Evolutionary conservation across 2,797 vertebrate species (phyloP).

Genomic region (Megaceryle alcyon): DNA sequence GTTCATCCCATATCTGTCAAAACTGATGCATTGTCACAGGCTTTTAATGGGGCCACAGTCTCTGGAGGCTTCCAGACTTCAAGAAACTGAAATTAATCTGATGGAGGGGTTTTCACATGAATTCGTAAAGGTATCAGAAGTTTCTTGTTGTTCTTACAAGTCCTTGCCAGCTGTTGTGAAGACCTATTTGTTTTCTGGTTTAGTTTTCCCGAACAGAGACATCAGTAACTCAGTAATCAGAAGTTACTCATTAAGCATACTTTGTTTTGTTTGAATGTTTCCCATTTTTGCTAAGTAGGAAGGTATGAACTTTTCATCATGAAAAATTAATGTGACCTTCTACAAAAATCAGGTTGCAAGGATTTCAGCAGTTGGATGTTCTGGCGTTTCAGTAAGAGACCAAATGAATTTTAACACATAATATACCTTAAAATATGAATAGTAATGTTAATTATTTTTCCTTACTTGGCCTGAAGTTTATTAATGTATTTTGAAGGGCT

Average conservation of each 20-base stretch:
- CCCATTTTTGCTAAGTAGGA: not conserved
- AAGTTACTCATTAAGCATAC: not conserved
- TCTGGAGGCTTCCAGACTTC: not conserved
- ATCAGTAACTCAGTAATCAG: not conserved
- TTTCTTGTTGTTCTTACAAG: not conserved
- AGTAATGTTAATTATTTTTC: not conserved
- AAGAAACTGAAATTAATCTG: not conserved
- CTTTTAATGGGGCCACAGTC: not conserved
- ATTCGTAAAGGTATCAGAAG: not conserved
- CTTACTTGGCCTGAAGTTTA: not conserved
- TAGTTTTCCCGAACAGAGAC: not conserved
- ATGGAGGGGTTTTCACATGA: not conserved
- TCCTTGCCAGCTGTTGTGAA: not conserved
- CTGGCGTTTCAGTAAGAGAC: constrained; percentile 26
- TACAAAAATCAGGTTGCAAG: constrained; percentile 6
- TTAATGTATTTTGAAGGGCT: not conserved
- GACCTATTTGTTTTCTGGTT: not conserved
- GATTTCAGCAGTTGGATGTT: constrained; percentile 4
- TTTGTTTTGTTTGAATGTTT: constrained; percentile 14
- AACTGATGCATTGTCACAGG: not conserved
- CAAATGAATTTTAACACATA: not conserved
- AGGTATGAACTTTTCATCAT: constrained; percentile 20
- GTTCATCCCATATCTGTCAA: not conserved
- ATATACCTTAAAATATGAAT: not conserved
- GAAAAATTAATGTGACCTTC: constrained; percentile 63